Conservation (phyloP, 2,888 invertebrate genomes). For the Amaurobius ferox region DNA sequence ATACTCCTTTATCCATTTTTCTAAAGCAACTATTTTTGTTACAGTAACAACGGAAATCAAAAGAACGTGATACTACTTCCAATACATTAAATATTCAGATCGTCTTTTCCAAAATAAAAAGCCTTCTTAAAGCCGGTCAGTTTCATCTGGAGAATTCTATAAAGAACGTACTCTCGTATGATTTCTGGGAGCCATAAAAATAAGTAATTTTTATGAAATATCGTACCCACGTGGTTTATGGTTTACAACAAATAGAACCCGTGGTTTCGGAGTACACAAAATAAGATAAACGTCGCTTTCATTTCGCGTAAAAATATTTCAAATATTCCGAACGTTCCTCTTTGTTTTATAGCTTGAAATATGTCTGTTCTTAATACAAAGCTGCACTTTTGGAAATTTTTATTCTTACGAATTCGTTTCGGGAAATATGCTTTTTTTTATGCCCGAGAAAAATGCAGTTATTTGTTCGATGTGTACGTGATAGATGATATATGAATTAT, state of each 20-base stretch:
- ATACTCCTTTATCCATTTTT: too few relatives aligned
- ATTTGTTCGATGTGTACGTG: too few relatives aligned
- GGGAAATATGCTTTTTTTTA: too few relatives aligned
- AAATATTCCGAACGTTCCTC: background rate
- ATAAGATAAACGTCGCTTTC: background rate
- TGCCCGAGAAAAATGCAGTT: too few relatives aligned
- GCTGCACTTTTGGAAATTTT: background rate
- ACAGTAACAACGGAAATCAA: too few relatives aligned
- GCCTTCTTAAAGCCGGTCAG: background rate
- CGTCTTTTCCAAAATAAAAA: background rate
- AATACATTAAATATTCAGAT: too few relatives aligned
- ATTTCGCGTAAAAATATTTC: background rate
- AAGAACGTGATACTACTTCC: too few relatives aligned
- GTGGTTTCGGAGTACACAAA: background rate
- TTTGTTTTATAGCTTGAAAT: background rate
- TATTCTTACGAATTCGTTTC: too few relatives aligned
- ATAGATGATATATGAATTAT: too few relatives aligned
- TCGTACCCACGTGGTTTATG: background rate
- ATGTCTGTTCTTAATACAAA: background rate
- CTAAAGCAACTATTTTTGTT: too few relatives aligned
- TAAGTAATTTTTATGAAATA: background rate
- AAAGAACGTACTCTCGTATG: background rate
- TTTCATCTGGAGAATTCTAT: background rate
- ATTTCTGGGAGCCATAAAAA: background rate
- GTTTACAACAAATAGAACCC: constrained; percentile 3